Percentiles rank a stretch among this genome's conserved stretches.
These are phyloP conservation scores for Sarcophaga carnaria DNA, from an alignment of 2,888 invertebrate genomes.

Conservation along the genomic window DNA sequence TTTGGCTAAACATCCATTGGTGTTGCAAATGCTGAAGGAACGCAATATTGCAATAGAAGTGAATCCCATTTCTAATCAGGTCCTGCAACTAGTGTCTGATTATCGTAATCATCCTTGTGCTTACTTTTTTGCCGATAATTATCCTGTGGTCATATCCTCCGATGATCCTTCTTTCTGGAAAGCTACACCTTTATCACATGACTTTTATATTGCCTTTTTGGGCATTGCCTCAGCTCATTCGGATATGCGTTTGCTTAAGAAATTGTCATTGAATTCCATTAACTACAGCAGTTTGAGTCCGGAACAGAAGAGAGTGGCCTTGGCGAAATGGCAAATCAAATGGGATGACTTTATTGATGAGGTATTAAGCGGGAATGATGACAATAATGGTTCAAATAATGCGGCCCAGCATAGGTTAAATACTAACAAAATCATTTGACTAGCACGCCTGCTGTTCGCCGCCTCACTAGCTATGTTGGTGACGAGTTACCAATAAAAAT, in stretches of 20 bases:
- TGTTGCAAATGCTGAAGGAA: constrained; percentile 84
- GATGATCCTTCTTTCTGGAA: constrained; percentile 92
- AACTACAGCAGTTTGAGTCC: constrained; percentile 85
- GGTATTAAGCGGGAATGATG: constrained; percentile 66
- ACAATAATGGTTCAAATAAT: constrained; percentile 1
- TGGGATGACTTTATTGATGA: constrained; percentile 84
- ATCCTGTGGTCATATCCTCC: constrained; percentile 89
- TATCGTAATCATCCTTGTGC: constrained; percentile 89
- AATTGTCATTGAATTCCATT: constrained; percentile 89
- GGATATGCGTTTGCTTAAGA: constrained; percentile 88
- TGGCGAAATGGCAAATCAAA: constrained; percentile 83
- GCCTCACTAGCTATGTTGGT: background rate
- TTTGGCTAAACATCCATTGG: constrained; percentile 87
- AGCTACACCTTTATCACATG: constrained; percentile 87
- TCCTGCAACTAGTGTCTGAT: constrained; percentile 87
- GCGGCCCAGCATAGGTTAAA: constrained; percentile 51
- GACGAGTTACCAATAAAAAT: too few relatives aligned
- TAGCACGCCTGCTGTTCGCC: constrained; percentile 76
- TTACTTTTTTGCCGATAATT: constrained; percentile 85
- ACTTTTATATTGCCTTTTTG: constrained; percentile 90
- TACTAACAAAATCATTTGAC: constrained; percentile 75
- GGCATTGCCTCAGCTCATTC: constrained; percentile 87
- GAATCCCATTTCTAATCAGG: constrained; percentile 91
- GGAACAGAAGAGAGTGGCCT: constrained; percentile 82
- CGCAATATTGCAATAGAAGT: constrained; percentile 88